Evolutionary conservation across 2,113 vertebrate species (phyloP), one percentile per base, ranked within the genome.

Genomic region (Martes martes): DNA sequence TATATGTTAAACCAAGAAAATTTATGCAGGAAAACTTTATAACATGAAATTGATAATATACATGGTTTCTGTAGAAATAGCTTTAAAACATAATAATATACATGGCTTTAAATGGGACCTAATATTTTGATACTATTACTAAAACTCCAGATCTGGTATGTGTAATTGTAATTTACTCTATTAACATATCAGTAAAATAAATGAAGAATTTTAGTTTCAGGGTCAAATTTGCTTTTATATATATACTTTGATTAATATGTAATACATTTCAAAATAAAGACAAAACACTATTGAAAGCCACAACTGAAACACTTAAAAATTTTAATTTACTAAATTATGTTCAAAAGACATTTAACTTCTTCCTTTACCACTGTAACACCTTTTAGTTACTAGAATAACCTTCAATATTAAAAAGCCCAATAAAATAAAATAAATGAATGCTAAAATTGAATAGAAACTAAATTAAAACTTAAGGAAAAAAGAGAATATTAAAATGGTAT

Each of bases 91-190:
- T 83, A 61, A 69, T 6, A 92, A 71, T 16, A 91, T n/a, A 69
- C 10, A 33, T 18, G 69, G 28, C n/a, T 94, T 85, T 85, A 92
- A 67, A 74, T 47, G 23, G 57, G 33, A 86, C 31, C 57, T 86
- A 42, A 28, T 80, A 97, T 79, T 31, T 84, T 97, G 69, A 84
- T 67, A 89, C 47, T 86, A 90, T 81, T 69, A 91, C 50, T 88
- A 83, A 83, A 83, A 7, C 15, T 90, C 28, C 26, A 78, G 8
- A 91, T 71, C 14, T 78, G 74, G 11, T 69, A 78, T 83, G 65
- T 94, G 7, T 61, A 80, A 80, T 55, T 18, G 45, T 23, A 86
- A 84, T 82, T 79, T 84, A 83, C 14, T 21, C 6, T 61, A 73
- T 79, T 55, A 84, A 61, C 26, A 84, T 71, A 69, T 89, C 65